Percentiles rank a stretch among this genome's conserved stretches.
Conservation (phyloP, 1,140 invertebrate species). For the Drosophila erecta region DNA sequence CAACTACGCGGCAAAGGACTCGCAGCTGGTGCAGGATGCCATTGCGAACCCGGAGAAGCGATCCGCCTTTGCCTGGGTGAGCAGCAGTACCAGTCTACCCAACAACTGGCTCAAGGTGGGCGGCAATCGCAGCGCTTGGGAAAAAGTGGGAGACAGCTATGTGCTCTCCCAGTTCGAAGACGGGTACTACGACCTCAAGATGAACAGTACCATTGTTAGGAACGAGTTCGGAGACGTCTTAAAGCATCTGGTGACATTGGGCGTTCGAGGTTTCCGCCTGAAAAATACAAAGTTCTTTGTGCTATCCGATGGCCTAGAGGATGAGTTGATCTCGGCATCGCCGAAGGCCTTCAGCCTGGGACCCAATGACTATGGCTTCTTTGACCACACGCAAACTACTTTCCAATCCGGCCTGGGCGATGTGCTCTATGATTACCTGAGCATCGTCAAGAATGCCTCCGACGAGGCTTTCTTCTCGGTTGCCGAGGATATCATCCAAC, state of each 20-base stretch:
- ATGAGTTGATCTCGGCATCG: constrained; percentile 84
- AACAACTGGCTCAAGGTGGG: constrained; percentile 90
- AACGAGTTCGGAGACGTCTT: constrained; percentile 89
- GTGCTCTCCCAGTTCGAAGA: constrained; percentile 87
- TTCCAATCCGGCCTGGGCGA: constrained; percentile 86
- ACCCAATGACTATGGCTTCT: constrained; percentile 86
- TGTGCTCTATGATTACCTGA: constrained; percentile 87
- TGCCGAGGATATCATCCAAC: constrained; percentile 68
- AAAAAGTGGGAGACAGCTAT: constrained; percentile 86
- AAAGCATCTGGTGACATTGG: constrained; percentile 88
- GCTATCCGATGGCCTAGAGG: constrained; percentile 85
- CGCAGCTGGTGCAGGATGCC: constrained; percentile 78
- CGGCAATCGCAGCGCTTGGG: constrained; percentile 87
- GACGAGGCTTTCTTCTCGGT: constrained; percentile 84
- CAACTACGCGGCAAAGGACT: constrained; percentile 85
- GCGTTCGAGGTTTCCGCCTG: constrained; percentile 91
- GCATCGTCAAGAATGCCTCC: constrained; percentile 86
- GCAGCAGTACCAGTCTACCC: constrained; percentile 82
- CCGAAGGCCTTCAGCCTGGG: constrained; percentile 49
- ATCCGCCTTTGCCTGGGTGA: constrained; percentile 69
- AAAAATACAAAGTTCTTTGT: constrained; percentile 88
- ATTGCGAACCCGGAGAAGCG: constrained; percentile 72
- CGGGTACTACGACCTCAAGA: constrained; percentile 89
- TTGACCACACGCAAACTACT: constrained; percentile 86
- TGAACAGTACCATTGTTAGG: constrained; percentile 86